Conservation (phyloP, 2,113 vertebrate species). For the Haliaeetus leucogaster region DNA sequence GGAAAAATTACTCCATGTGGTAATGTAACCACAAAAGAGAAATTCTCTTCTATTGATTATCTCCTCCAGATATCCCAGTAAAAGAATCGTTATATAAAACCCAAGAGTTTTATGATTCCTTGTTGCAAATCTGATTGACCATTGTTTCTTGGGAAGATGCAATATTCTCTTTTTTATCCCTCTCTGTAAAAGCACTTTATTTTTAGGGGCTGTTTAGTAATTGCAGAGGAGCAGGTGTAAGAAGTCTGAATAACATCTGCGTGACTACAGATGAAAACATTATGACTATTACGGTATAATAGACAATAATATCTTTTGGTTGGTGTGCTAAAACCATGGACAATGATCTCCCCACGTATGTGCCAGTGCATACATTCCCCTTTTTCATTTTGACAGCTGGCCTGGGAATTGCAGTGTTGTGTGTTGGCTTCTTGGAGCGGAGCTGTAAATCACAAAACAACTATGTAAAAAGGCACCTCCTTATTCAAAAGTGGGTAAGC, state of each 20-base stretch:
- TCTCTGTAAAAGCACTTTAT: neutral
- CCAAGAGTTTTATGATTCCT: neutral
- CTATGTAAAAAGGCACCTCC: neutral
- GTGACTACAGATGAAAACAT: neutral
- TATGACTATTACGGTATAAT: neutral
- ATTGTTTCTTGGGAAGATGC: neutral
- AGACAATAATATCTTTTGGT: neutral
- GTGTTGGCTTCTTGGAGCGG: neutral
- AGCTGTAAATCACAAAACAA: neutral
- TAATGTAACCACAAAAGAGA: constrained; percentile 54
- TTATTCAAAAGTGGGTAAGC: neutral
- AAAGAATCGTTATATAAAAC: neutral
- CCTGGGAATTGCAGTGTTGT: neutral
- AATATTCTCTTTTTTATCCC: neutral
- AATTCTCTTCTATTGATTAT: constrained; percentile 41
- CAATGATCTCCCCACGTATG: accelerated
- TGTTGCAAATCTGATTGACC: neutral
- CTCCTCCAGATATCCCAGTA: neutral
- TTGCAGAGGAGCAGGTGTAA: constrained; percentile 8
- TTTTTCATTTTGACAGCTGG: neutral
- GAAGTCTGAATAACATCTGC: neutral
- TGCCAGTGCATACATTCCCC: neutral
- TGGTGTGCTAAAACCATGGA: accelerated
- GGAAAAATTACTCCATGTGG: constrained; percentile 40
- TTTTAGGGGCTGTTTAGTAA: neutral